These are phyloP conservation scores for Orthosia gothica DNA, from an alignment of 2,888 invertebrate species.

Conservation along the genomic window DNA sequence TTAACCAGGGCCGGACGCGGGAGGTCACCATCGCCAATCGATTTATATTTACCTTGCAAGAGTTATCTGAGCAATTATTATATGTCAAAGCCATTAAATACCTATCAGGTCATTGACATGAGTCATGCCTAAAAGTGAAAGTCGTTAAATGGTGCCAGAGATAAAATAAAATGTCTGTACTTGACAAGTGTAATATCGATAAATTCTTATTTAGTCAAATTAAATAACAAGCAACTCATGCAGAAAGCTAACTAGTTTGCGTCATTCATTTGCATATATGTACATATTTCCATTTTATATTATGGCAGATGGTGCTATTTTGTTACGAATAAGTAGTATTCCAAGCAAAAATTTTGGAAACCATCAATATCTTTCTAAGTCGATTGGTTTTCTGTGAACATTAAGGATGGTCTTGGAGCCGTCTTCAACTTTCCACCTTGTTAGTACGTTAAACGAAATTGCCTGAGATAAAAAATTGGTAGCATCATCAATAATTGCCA, in stretches of 20 bases:
- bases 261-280: conserved; percentile 16
- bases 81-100: neutral
- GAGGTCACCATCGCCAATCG: too few species aligned
- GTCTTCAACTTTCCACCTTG: too few species aligned
- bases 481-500: neutral
- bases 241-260: conserved; percentile 40
- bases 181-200: neutral
- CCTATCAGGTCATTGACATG: neutral
- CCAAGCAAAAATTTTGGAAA: neutral
- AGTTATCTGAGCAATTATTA: neutral
- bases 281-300: conserved; percentile 9
- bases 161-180: conserved; percentile 21
- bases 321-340: neutral
- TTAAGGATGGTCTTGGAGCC: too few species aligned
- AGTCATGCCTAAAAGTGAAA: conserved; percentile 22
- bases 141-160: neutral
- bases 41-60: neutral
- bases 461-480: too few species aligned
- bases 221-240: conserved; percentile 17
- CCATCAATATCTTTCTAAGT: neutral
- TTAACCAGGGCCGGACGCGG: too few species aligned
- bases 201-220: neutral
- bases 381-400: neutral
- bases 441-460: too few species aligned
- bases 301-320: conserved; percentile 3